Percentiles rank a stretch among this genome's conserved stretches.
Evolutionary conservation across 2,888 invertebrate species (phyloP).

Genomic region (Amorpha juglandis): DNA sequence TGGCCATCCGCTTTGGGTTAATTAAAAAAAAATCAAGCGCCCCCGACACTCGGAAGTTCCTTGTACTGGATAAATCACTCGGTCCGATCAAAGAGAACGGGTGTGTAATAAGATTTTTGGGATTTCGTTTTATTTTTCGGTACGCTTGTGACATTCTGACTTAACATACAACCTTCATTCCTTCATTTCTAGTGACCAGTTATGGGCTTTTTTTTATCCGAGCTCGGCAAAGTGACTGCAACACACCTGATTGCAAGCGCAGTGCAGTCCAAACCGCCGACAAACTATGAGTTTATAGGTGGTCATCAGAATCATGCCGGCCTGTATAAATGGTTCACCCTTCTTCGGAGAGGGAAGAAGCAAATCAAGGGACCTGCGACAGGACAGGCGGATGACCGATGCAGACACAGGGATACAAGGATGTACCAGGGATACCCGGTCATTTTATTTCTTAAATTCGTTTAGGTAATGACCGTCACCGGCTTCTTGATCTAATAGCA

Average conservation of each 20-base stretch:
- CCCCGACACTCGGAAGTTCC: conserved; percentile 12
- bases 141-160: neutral
- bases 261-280: too few species aligned
- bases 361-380: too few species aligned
- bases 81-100: conserved; percentile 7
- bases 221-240: too few species aligned
- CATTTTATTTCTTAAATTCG: neutral
- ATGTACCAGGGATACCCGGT: too few species aligned
- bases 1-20: conserved; percentile 2
- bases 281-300: too few species aligned
- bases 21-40: conserved; percentile 16
- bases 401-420: too few species aligned
- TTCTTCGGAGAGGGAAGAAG: too few species aligned
- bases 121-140: neutral
- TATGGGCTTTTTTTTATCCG: too few species aligned
- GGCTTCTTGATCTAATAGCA: neutral
- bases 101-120: conserved; percentile 5
- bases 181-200: neutral
- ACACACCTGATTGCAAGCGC: too few species aligned
- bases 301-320: too few species aligned
- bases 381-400: too few species aligned
- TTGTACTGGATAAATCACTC: conserved; percentile 19
- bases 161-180: neutral
- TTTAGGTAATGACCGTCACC: neutral
- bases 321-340: too few species aligned